Evolutionary conservation across 2,797 vertebrate genomes (phyloP), one percentile per base, ranked within the genome.

Genomic region (Erpetoichthys calabaricus): DNA sequence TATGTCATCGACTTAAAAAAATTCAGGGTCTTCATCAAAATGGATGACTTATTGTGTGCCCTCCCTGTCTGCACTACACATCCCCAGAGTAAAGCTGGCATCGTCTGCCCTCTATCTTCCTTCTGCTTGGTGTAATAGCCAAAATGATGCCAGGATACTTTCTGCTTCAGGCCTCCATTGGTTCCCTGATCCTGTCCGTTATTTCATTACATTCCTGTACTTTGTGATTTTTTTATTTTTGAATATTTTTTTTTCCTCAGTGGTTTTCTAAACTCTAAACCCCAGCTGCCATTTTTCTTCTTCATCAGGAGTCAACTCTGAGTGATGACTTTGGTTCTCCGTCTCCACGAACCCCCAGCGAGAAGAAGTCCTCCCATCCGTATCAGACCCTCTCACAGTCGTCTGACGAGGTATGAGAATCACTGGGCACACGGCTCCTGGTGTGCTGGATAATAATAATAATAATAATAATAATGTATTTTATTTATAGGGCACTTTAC

Each of bases 301-400:
- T 4, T 45, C 55, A 56, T 3, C 70, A 92, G 90, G 90, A 92
- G 72, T 93, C 90, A 0, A 80, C 82, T 4, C 74, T 91, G 66
- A 90, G 89, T 1, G 88, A 90, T 45, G 89, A 91, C 60, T 88
- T 88, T 9, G 88, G 84, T 1, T 83, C 84, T 0, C 67, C 75
- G 69, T 86, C 82, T 65, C 85, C 86, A 3, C 80, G 77, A 59
- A 77, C 75, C 45, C 70, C 78, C 8, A 61, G 72, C 0, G 72
- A 81, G 56, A 68, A 69, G 58, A 86, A 81, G 61, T 87, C 87
- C 57, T 89, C 87, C 41, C 89, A 90, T 57, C 89, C 87, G 1
- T 92, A 91, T 68, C 88, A 90, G 59, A 90, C 85, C 0, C 71
- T 92, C 62, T 91, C 90, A 1, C 89, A 89, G 77, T 92, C 89